A percentile compares a stretch with the other conserved stretches of the same genome.
These are phyloP conservation scores for Amorpha juglandis DNA, from an alignment of 2,888 invertebrate species.

Conservation along the genomic window DNA sequence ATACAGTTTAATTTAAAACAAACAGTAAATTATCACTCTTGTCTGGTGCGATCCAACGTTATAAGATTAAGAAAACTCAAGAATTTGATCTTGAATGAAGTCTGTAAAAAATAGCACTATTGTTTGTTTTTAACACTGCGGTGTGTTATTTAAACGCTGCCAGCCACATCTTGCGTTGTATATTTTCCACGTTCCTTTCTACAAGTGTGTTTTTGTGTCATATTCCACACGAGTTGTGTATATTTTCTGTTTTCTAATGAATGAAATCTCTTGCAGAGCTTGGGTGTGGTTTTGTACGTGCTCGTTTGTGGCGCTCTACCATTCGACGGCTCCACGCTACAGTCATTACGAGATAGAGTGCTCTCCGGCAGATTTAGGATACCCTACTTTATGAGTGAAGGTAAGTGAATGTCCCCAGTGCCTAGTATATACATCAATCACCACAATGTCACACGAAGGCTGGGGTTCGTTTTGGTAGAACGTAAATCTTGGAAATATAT, in stretches of 20 bases:
- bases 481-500: not conserved
- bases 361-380: conserved; percentile 97
- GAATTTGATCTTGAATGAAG: too few species aligned
- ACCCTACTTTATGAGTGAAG: conserved; percentile 99
- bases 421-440: not conserved
- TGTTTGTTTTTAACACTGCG: not conserved
- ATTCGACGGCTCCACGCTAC: conserved; percentile 97
- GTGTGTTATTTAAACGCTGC: not conserved
- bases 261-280: conserved; percentile 85
- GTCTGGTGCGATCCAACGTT: too few species aligned
- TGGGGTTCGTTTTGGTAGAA: not conserved
- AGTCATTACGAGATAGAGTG: conserved; percentile 95
- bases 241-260: conserved; percentile 24
- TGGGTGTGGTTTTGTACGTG: conserved; percentile 98
- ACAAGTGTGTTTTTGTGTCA: conserved; percentile 14
- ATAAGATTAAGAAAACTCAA: too few species aligned
- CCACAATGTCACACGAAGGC: not conserved
- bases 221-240: not conserved
- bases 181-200: not conserved
- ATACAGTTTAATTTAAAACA: not conserved
- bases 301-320: conserved; percentile 98
- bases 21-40: not conserved
- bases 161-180: not conserved
- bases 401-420: conserved; percentile 79
- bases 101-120: not conserved